Evolutionary conservation across 2,113 vertebrate genomes (phyloP), one percentile per base, ranked within the genome.

Genomic region (Salvator merianae): DNA sequence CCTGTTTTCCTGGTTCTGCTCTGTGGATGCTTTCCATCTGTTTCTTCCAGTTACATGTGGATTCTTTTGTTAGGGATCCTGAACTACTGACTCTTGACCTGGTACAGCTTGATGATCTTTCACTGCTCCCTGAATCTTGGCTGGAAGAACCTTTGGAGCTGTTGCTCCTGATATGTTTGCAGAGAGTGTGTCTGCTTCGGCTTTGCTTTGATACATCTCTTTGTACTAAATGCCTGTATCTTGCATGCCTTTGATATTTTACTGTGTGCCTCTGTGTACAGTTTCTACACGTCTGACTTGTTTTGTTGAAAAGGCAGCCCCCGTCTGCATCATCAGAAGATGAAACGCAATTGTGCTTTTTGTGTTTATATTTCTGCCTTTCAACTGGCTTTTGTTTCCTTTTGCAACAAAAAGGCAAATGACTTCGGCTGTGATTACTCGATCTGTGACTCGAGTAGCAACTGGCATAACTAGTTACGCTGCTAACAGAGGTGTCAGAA

Each of bases 151-250:
- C 83, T 66, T 89, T 91, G 34, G 91, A 91, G 74, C 84, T 91
- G 7, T 80, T 86, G 3, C 62, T 81, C 83, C 88, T 93, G 20
- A 68, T 82, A 10, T 83, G 65, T 36, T 24, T 90, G 55, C 88
- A 84, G 32, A 78, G 72, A 75, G 81, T 83, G 72, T 84, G 87
- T 79, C 91, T 92, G 38, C 7, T 63, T 87, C 87, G 93, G 30
- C 82, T 83, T 68, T 89, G 88, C 84, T 94, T 97, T 89, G 93
- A 93, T 87, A 88, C 95, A 86, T 96, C 93, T 74, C 86, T 94
- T 79, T 92, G 95, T 84, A 94, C 95, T 84, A 94, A 94, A 28
- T 94, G 93, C 91, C 94, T 95, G 78, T 80, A 90, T 88, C 94
- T 95, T 40, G 91, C 93, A 82, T 88, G 86, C 81, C 88, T 92